Conservation (phyloP, 2,888 invertebrate genomes). For the Stictocephala bisonia region DNA sequence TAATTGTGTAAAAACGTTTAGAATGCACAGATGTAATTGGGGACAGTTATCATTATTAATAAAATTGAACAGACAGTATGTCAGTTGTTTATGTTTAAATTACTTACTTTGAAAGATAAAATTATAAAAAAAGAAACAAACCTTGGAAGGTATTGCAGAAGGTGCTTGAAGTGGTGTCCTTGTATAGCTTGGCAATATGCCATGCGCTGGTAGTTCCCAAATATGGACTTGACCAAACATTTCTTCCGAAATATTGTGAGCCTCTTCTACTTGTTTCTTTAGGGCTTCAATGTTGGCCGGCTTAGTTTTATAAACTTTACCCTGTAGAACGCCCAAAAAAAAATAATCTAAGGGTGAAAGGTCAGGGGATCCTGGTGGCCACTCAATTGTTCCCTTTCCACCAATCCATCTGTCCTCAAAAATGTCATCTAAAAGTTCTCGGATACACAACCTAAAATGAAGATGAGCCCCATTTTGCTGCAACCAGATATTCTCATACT, state of each 20-base stretch:
- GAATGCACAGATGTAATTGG: too few relatives aligned
- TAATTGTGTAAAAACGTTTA: too few relatives aligned
- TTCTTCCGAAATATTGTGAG: background rate
- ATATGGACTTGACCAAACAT: background rate
- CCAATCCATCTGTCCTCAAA: background rate
- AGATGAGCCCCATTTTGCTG: background rate
- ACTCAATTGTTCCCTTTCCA: background rate
- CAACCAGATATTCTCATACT: constrained; percentile 1
- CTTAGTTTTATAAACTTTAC: background rate
- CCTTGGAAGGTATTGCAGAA: background rate
- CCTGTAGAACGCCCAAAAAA: background rate
- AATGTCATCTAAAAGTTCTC: background rate
- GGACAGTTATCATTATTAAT: too few relatives aligned
- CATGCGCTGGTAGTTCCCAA: background rate
- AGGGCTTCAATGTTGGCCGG: background rate
- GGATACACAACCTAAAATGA: background rate
- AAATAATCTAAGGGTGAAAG: background rate
- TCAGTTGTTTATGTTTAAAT: too few relatives aligned
- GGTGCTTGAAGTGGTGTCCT: background rate
- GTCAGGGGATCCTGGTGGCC: background rate
- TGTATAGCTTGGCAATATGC: background rate
- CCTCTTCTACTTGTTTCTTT: background rate
- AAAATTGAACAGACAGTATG: too few relatives aligned
- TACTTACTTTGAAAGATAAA: too few relatives aligned
- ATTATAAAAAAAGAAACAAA: constrained; percentile 61